Conservation (phyloP, 2,113 vertebrate species). For the Sminthopsis crassicaudata region DNA sequence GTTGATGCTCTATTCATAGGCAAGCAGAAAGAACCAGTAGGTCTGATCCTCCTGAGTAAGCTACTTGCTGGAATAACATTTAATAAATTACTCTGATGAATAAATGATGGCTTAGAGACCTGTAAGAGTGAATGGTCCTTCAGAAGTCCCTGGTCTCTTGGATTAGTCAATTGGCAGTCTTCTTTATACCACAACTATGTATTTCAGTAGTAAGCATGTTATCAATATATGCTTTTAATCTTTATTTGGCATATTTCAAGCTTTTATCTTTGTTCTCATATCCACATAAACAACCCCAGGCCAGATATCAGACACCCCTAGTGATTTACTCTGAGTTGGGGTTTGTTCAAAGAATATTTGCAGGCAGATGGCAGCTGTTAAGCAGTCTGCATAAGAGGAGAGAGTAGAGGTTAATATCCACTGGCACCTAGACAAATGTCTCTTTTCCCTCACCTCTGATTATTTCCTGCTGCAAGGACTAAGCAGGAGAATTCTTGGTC, state of each 20-base stretch:
- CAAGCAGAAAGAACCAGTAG: background rate
- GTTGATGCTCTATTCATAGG: background rate
- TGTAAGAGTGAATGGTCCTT: background rate
- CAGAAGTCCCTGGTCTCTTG: background rate
- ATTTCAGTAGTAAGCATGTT: slow-evolving; percentile 73
- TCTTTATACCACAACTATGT: slow-evolving; percentile 26
- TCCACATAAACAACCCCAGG: slow-evolving; percentile 51
- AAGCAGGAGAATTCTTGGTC: background rate
- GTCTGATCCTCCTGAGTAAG: background rate
- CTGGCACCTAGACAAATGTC: slow-evolving; percentile 55
- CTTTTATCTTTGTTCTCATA: slow-evolving; percentile 76
- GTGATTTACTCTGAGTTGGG: background rate
- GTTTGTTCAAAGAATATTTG: slow-evolving; percentile 28
- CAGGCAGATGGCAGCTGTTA: slow-evolving; percentile 69
- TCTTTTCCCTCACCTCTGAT: slow-evolving; percentile 35
- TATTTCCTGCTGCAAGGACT: background rate
- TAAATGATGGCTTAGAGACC: accelerated
- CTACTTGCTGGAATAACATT: background rate
- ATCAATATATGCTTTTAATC: slow-evolving; percentile 74
- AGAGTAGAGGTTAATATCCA: background rate
- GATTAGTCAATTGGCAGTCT: slow-evolving; percentile 60
- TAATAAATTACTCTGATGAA: background rate
- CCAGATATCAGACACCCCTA: slow-evolving; percentile 37
- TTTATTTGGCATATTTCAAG: slow-evolving; percentile 69
- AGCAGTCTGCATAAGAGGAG: slow-evolving; percentile 41